Percentiles rank a stretch among this genome's conserved stretches.
Evolutionary conservation across 2,113 vertebrate species (phyloP).

Genomic region (Hyperopisus bebe): DNA sequence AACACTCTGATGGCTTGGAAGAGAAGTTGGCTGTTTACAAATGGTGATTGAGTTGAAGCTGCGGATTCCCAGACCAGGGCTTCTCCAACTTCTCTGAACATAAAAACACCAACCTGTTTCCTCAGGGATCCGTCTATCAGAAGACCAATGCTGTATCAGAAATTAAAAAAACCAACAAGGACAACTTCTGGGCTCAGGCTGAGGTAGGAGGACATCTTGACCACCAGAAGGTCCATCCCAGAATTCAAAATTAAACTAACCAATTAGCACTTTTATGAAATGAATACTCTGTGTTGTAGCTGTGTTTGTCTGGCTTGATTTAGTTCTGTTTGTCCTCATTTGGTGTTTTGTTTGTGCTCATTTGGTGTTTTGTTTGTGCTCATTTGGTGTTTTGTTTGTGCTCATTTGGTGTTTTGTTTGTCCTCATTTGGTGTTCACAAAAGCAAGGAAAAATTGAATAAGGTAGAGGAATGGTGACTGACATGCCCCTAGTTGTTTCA

Average conservation of each 20-base stretch:
- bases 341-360: background rate
- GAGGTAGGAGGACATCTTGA: conserved; percentile 60
- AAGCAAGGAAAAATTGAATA: background rate
- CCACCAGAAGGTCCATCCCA: background rate
- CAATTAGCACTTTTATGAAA: background rate
- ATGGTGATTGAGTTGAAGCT: background rate
- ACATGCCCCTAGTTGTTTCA: background rate
- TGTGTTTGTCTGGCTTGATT: background rate
- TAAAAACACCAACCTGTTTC: background rate
- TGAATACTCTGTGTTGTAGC: background rate
- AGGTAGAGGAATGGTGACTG: background rate
- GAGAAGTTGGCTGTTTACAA: background rate
- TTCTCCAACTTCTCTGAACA: background rate
- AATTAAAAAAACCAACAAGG: conserved; percentile 76
- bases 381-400: background rate
- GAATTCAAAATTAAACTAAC: background rate
- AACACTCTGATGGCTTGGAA: background rate
- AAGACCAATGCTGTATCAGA: conserved; percentile 80
- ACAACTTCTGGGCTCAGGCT: conserved; percentile 80
- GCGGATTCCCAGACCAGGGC: background rate
- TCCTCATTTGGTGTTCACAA: background rate
- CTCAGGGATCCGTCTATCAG: conserved; percentile 81
- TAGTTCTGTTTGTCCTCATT: background rate
- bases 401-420: no score
- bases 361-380: background rate